Percentiles rank a stretch among this genome's conserved stretches.
These are phyloP conservation scores for Laothoe populi DNA, from an alignment of 2,888 invertebrate genomes.

Conservation along the genomic window DNA sequence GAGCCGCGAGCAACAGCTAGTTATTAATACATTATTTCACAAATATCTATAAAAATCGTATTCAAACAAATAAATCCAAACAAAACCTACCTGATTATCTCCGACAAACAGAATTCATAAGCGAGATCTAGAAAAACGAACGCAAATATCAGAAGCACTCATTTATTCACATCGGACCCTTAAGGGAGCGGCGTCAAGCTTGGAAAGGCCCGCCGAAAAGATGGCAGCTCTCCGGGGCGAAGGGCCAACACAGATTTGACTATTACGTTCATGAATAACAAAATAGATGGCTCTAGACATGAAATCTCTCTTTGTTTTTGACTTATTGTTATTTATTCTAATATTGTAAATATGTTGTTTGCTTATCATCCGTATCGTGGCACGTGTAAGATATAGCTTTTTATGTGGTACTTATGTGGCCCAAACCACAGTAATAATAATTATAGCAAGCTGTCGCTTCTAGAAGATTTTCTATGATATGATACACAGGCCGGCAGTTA, in stretches of 20 bases:
- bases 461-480: no score
- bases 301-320: slow-evolving; percentile 24
- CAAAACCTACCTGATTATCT: slow-evolving; percentile 16
- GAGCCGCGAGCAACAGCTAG: no score
- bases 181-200: slow-evolving; percentile 19
- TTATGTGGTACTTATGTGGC: not conserved
- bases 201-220: slow-evolving; percentile 11
- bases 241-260: slow-evolving; percentile 20
- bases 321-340: slow-evolving; percentile 25
- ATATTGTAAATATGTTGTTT: slow-evolving; percentile 14
- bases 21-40: no score
- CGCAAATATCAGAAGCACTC: slow-evolving; percentile 21
- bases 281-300: slow-evolving; percentile 16
- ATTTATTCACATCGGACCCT: slow-evolving; percentile 25
- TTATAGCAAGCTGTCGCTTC: no score
- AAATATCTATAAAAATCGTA: not conserved
- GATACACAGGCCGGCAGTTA: no score
- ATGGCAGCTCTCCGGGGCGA: not conserved
- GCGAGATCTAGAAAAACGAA: slow-evolving; percentile 22
- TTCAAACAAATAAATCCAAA: not conserved
- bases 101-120: slow-evolving; percentile 21
- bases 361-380: not conserved
- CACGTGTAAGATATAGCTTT: not conserved
- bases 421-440: no score
- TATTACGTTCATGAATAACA: slow-evolving; percentile 21